phyloP scores from a whole-genome alignment of 1,140 invertebrate species.

The Dysdera silvatica region DNA sequence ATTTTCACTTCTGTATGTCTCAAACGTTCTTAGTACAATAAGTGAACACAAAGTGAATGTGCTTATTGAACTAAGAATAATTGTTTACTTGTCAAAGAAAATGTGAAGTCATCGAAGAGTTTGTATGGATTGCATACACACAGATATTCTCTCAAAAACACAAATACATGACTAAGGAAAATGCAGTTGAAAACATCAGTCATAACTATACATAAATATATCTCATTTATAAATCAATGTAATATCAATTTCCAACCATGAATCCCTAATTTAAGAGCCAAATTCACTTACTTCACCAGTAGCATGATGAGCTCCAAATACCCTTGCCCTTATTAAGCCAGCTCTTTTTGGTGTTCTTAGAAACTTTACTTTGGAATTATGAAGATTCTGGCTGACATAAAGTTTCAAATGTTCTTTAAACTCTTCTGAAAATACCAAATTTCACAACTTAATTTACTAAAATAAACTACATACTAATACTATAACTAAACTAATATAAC shows the following conservation, averaged over 20 bases:
- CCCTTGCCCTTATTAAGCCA: conserved; percentile 85
- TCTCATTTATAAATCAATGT: neutral
- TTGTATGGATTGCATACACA: too few relatives aligned
- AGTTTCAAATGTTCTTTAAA: conserved; percentile 57
- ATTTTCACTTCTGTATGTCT: too few relatives aligned
- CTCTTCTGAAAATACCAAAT: conserved; percentile 38
- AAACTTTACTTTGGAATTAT: conserved; percentile 58
- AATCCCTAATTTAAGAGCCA: neutral
- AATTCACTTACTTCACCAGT: conserved; percentile 56
- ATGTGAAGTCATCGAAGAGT: too few relatives aligned
- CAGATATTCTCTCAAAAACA: too few relatives aligned
- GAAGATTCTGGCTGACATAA: conserved; percentile 53
- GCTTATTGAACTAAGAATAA: too few relatives aligned
- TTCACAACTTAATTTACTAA: neutral
- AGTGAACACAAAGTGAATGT: too few relatives aligned
- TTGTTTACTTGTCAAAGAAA: too few relatives aligned
- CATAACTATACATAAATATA: neutral
- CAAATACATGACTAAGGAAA: too few relatives aligned
- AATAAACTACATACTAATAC: neutral
- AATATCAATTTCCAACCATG: too few relatives aligned
- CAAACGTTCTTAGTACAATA: too few relatives aligned
- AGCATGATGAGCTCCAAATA: conserved; percentile 77
- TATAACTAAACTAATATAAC: too few relatives aligned
- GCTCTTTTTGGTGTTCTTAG: conserved; percentile 67
- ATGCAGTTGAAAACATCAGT: too few relatives aligned